Percentiles rank a stretch among this genome's conserved stretches.
phyloP scores from a whole-genome alignment of 2,888 invertebrate genomes.

The Acronicta leporina region DNA sequence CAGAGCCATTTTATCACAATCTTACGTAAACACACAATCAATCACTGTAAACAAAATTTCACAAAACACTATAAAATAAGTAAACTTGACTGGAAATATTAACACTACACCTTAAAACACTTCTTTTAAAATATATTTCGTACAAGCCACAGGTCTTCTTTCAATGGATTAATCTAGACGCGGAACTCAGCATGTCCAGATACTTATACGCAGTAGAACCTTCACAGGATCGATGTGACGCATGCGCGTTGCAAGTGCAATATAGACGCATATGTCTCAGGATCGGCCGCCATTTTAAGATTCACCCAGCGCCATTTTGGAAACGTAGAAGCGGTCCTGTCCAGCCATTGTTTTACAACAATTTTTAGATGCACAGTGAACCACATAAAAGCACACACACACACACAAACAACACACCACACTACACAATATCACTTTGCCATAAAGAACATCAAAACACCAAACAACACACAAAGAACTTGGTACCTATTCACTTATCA shows the following conservation, averaged over 20 bases:
- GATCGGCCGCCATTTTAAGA: slow-evolving; percentile 7
- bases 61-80: too few species aligned
- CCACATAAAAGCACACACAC: too few species aligned
- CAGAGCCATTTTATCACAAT: too few species aligned
- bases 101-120: background rate
- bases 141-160: too few species aligned
- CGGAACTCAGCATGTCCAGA: too few species aligned
- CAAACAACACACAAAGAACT: background rate
- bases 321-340: background rate
- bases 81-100: background rate
- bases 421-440: background rate
- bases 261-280: background rate
- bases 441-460: background rate
- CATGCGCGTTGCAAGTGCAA: slow-evolving; percentile 2
- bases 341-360: background rate
- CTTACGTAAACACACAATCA: too few species aligned
- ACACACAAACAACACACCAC: too few species aligned
- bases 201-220: background rate
- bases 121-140: background rate
- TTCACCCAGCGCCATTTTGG: background rate
- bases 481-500: background rate
- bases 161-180: too few species aligned
- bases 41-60: too few species aligned
- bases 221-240: background rate
- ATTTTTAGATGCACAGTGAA: too few species aligned